phyloP scores from a whole-genome alignment of 2,888 invertebrate genomes.

The Vanessa cardui region DNA sequence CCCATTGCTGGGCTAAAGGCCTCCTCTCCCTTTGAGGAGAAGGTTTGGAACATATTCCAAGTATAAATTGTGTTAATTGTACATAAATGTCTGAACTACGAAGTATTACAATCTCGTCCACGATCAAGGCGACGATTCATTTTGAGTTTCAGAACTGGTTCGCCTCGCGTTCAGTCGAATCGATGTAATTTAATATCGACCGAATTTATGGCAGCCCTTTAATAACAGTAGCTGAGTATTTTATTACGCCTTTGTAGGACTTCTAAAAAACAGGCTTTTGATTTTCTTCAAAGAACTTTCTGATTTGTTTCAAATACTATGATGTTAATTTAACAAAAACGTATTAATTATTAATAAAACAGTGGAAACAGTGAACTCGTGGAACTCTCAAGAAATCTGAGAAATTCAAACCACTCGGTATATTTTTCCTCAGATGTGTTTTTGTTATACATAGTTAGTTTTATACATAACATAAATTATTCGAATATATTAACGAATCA shows the following conservation, averaged over 20 bases:
- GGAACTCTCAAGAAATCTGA: too few relatives aligned
- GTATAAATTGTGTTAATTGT: too few relatives aligned
- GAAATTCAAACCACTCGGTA: too few relatives aligned
- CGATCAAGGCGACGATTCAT: constrained; percentile 52
- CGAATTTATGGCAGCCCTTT: constrained; percentile 19
- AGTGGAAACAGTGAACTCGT: too few relatives aligned
- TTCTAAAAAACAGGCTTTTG: background rate
- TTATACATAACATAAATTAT: too few relatives aligned
- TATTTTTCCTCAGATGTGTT: too few relatives aligned
- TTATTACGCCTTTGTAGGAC: constrained; percentile 3
- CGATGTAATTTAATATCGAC: constrained; percentile 26
- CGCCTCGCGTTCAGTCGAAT: constrained; percentile 28
- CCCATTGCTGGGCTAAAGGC: too few relatives aligned
- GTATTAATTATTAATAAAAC: background rate
- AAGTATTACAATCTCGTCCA: constrained; percentile 24
- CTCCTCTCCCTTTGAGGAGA: too few relatives aligned
- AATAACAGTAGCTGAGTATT: constrained; percentile 16
- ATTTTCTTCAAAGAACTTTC: background rate
- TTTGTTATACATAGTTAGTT: too few relatives aligned
- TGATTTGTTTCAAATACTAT: background rate
- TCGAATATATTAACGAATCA: too few relatives aligned
- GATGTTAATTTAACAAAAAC: background rate
- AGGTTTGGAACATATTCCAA: too few relatives aligned
- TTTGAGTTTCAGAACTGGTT: constrained; percentile 41
- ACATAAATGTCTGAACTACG: background rate